Percentiles rank a stretch among this genome's conserved stretches.
These are phyloP conservation scores for Hirundo rustica DNA, from an alignment of 2,797 vertebrate genomes.

Conservation along the genomic window DNA sequence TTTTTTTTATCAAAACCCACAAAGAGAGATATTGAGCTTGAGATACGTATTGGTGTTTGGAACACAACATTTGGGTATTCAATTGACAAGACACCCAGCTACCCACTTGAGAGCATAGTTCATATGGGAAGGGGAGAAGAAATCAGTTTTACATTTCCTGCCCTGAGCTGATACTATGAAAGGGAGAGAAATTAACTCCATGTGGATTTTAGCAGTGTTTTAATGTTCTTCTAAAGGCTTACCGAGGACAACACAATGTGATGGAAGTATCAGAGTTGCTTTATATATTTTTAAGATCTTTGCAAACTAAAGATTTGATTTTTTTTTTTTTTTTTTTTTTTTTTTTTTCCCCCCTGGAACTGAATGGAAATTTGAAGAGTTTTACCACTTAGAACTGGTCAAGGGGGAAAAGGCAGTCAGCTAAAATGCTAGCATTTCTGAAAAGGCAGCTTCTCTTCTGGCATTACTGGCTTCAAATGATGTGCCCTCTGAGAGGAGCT, in stretches of 20 bases:
- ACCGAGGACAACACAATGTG: not conserved
- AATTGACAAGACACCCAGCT: not conserved
- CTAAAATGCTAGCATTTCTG: slow-evolving; percentile 64
- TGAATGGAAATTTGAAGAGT: slow-evolving; percentile 43
- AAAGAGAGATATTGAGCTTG: not conserved
- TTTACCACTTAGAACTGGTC: slow-evolving; percentile 42
- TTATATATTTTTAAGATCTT: not conserved
- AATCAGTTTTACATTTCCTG: not conserved
- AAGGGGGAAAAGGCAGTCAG: slow-evolving; percentile 50
- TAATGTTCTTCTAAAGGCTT: not conserved
- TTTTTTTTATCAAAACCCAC: not conserved
- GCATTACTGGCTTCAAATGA: slow-evolving; percentile 64
- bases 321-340: not conserved
- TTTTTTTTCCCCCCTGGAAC: too few relatives aligned
- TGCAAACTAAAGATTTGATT: not conserved
- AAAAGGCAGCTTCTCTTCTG: slow-evolving; percentile 59
- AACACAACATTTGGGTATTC: not conserved
- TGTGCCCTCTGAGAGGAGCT: slow-evolving; percentile 61
- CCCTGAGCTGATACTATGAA: not conserved
- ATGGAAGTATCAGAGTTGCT: not conserved
- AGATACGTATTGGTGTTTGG: not conserved
- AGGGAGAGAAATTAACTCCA: not conserved
- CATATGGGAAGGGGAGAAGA: not conserved
- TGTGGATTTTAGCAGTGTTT: not conserved
- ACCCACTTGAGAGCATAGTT: not conserved